These are phyloP conservation scores for Phyllostomus hastatus DNA, from an alignment of 2,113 vertebrate genomes.

Conservation along the genomic window DNA sequence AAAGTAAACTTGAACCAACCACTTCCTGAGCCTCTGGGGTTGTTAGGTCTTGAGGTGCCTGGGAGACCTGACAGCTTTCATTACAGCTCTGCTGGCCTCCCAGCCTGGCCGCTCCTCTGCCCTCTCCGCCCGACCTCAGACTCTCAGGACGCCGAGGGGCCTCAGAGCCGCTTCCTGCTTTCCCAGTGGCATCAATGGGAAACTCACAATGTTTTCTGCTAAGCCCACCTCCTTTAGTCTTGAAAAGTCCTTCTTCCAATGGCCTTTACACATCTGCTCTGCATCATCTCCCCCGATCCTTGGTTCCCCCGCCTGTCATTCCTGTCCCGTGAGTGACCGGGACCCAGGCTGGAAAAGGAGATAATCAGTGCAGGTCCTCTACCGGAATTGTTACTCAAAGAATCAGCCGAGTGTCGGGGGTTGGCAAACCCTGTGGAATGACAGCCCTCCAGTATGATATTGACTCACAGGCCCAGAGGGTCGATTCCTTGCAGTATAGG, in stretches of 20 bases:
- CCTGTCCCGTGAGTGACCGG: fast-evolving
- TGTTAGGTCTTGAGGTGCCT: not conserved
- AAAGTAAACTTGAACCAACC: not conserved
- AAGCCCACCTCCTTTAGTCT: not conserved
- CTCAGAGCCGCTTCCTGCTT: not conserved
- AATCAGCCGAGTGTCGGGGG: not conserved
- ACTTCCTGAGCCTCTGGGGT: not conserved
- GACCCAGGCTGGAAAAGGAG: not conserved
- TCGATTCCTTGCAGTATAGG: not conserved
- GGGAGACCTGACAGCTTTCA: not conserved
- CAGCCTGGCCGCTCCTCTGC: not conserved
- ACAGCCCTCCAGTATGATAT: not conserved
- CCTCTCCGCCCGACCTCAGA: not conserved
- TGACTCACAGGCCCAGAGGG: not conserved
- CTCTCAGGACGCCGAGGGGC: not conserved
- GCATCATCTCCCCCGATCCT: not conserved
- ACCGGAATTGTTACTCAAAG: not conserved
- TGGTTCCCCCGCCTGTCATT: not conserved
- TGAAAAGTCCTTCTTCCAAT: not conserved
- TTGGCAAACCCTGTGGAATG: not conserved
- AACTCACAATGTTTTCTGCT: not conserved
- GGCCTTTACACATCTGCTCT: not conserved
- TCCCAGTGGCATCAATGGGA: not conserved
- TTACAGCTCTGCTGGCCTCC: not conserved
- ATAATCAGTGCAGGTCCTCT: not conserved